A percentile compares a stretch with the other conserved stretches of the same genome.
Evolutionary conservation across 2,888 invertebrate species (phyloP).

Genomic region (Ceraclea dissimilis): DNA sequence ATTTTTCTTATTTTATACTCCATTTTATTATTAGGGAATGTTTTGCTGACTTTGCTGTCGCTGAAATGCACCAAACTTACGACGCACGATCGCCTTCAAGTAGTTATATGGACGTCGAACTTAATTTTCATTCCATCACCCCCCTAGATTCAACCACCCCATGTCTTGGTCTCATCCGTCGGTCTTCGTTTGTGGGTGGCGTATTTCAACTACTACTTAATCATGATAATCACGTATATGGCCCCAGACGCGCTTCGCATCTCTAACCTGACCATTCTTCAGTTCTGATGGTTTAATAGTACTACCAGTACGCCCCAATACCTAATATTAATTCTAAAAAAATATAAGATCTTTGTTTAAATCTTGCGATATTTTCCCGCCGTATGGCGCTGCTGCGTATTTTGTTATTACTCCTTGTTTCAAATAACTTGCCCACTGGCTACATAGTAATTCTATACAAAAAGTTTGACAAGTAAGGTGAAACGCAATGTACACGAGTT

Average conservation of each 20-base stretch:
- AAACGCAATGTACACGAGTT: too few species aligned
- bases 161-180: not conserved
- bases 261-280: not conserved
- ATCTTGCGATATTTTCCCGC: too few species aligned
- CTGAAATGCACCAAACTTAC: not conserved
- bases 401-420: too few species aligned
- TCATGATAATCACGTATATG: conserved; percentile 9
- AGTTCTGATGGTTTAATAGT: not conserved
- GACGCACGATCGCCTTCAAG: not conserved
- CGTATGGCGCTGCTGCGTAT: too few species aligned
- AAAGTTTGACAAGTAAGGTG: too few species aligned
- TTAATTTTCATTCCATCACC: not conserved
- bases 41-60: too few species aligned
- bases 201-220: conserved; percentile 6
- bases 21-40: too few species aligned
- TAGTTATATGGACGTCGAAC: not conserved
- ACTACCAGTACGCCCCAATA: not conserved
- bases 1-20: not conserved
- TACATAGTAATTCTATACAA: too few species aligned
- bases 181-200: not conserved
- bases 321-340: too few species aligned
- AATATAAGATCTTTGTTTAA: too few species aligned
- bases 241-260: conserved; percentile 4
- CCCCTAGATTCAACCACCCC: not conserved
- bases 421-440: too few species aligned